Percentiles rank a stretch among this genome's conserved stretches.
Evolutionary conservation across 2,888 invertebrate species (phyloP).

Genomic region (Rosalia funebris): DNA sequence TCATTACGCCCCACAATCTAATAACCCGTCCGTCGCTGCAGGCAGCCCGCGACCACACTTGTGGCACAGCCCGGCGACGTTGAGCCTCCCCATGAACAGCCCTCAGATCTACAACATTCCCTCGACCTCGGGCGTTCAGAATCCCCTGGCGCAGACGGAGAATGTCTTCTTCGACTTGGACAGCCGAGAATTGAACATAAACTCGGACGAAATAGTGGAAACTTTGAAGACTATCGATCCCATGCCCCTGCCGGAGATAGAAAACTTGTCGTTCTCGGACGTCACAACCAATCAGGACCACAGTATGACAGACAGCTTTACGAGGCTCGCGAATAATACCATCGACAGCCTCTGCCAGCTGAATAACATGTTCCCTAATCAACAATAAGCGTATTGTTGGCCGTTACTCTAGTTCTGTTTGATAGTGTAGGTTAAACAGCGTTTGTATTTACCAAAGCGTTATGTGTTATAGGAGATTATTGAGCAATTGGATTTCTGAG

Average conservation of each 20-base stretch:
- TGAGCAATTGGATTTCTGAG: not conserved
- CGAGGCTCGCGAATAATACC: conserved; percentile 62
- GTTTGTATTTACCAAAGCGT: not conserved
- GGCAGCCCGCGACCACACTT: conserved; percentile 3
- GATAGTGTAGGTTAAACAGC: not conserved
- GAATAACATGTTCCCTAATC: conserved; percentile 15
- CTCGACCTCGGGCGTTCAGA: conserved; percentile 4
- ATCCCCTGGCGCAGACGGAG: conserved; percentile 27
- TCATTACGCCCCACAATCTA: not conserved
- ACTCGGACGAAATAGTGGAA: conserved; percentile 33
- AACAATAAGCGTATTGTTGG: too few relatives aligned
- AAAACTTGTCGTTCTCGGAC: conserved; percentile 65
- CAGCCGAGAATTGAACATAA: conserved; percentile 61
- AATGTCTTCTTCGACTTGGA: conserved; percentile 62
- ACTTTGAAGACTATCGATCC: conserved; percentile 28
- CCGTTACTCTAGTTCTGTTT: too few relatives aligned
- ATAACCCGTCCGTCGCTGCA: conserved; percentile 1
- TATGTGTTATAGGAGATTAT: not conserved
- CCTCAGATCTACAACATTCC: conserved; percentile 26
- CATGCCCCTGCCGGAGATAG: conserved; percentile 46
- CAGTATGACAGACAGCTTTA: conserved; percentile 69
- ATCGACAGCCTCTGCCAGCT: conserved; percentile 15
- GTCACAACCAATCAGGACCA: conserved; percentile 51
- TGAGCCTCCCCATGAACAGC: not conserved
- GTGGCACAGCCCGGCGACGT: conserved; percentile 4